Evolutionary conservation across 2,888 invertebrate species (phyloP).

Genomic region (Microdon myrmicae): DNA sequence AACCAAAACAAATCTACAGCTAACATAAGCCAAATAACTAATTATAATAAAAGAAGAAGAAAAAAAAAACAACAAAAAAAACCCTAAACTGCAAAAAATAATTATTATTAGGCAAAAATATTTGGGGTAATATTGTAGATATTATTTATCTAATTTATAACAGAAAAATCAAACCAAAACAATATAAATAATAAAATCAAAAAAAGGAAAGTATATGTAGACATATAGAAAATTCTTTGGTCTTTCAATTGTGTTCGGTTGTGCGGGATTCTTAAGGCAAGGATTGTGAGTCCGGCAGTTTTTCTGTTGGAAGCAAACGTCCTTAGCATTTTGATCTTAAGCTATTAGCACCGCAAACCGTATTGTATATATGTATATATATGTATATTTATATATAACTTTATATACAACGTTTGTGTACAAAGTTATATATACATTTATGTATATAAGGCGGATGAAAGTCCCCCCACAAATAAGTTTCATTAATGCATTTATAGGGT

Average conservation of each 20-base stretch:
- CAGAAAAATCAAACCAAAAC: too few species aligned
- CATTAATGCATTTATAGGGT: conserved; percentile 53
- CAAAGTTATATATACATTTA: conserved; percentile 57
- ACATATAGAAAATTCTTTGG: conserved; percentile 18
- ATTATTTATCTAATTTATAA: conserved; percentile 45
- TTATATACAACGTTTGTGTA: conserved; percentile 41
- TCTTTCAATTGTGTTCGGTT: conserved; percentile 21
- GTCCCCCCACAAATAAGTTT: conserved; percentile 60
- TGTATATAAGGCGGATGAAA: conserved; percentile 64
- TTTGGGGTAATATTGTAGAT: conserved; percentile 32
- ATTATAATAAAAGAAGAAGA: conserved; percentile 56
- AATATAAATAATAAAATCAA: too few species aligned
- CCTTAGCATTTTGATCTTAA: conserved; percentile 25
- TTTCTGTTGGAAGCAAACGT: conserved; percentile 4
- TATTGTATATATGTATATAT: conserved; percentile 29
- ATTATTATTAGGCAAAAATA: conserved; percentile 20
- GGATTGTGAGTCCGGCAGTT: conserved; percentile 5
- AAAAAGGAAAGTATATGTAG: conserved; percentile 20
- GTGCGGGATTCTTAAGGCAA: conserved; percentile 17
- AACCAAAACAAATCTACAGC: conserved; percentile 60
- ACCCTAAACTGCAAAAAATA: conserved; percentile 26
- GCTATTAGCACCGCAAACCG: conserved; percentile 8
- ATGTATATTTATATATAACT: conserved; percentile 48
- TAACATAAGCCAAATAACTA: conserved; percentile 60
- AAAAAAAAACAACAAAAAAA: conserved; percentile 26